phyloP scores from a whole-genome alignment of 1,140 invertebrate species.

The Cydia pomonella region DNA sequence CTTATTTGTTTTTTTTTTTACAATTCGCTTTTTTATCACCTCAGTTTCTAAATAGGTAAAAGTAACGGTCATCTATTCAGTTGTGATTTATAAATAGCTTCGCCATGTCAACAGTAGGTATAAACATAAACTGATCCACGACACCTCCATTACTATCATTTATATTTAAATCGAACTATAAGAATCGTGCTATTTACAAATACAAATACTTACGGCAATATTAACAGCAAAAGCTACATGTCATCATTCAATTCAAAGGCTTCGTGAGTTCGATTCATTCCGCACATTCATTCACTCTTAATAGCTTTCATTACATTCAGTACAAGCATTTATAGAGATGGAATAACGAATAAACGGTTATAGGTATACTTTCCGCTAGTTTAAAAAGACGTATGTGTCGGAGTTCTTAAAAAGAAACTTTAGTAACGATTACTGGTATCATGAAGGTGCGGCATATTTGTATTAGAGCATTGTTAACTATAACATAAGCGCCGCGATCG shows the following conservation, averaged over 20 bases:
- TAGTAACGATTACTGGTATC: background rate
- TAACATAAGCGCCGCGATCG: background rate
- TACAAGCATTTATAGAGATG: slow-evolving; percentile 17
- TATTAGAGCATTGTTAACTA: background rate
- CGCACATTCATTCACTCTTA: slow-evolving; percentile 24
- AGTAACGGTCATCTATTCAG: background rate
- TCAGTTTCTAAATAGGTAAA: too few relatives aligned
- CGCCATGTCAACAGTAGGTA: background rate
- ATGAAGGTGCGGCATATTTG: background rate
- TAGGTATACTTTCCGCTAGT: background rate
- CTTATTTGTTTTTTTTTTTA: too few relatives aligned
- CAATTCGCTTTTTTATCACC: too few relatives aligned
- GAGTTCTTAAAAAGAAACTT: background rate
- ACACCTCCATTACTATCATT: background rate
- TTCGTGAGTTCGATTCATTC: slow-evolving; percentile 17
- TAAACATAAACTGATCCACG: background rate
- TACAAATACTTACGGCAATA: background rate
- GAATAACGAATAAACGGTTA: background rate
- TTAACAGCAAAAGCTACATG: slow-evolving; percentile 1
- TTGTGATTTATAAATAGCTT: background rate
- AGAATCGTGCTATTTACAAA: slow-evolving; percentile 10
- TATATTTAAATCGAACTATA: background rate
- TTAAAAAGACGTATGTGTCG: background rate
- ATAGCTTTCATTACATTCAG: slow-evolving; percentile 28
- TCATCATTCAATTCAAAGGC: slow-evolving; percentile 26